Base-by-base conservation (phyloP, 2,797 vertebrate species). In the Pampus argenteus region DNA sequence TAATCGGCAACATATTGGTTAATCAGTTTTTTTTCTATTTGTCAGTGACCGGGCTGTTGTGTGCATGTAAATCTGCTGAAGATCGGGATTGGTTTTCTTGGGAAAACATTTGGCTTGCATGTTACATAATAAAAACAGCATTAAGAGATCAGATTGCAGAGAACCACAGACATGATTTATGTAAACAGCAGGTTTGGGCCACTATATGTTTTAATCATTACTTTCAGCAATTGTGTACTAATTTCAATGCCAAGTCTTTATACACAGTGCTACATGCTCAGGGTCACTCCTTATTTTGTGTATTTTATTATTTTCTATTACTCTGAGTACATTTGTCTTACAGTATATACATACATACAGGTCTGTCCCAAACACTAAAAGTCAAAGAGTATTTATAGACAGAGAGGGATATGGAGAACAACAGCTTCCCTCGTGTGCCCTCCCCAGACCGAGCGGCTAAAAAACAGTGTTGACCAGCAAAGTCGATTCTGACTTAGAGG, bases 11-110 rank as follows among this genome's bases (percentile, higher is more conserved):
- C 9, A 13, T 44, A 56, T 66, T 45, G 42, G 42, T 38, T 54
- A 29, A 78, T 71, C 51, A 55, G 11, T 34, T 62, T 63, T 62
- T 63, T n/a, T 66, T 66, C 56, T 49, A 15, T 74, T 55, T 47
- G 25, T 26, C 40, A n/a, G 48, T 44, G 68, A 74, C 50, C 9
- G 6, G 20, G 62, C n/a, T 34, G 42, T n/a, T n/a, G n/a, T n/a
- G n/a, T n/a, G n/a, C 9, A 47, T 45, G 22, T 6, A n/a, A n/a
- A 23, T 31, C n/a, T 50, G 31, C 28, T 14, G 40, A 50, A 14
- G n/a, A 8, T 23, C 22, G 10, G 5, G 47, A 40, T 40, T 28
- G 40, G 40, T 18, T 49, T 65, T 7, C 17, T 44, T 18, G 40
- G 40, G 15, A 8, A n/a, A n/a, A 44, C 17, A 17, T 44, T 44